Conservation (phyloP, 1,140 invertebrate species). For the Pteromalus puparum region DNA sequence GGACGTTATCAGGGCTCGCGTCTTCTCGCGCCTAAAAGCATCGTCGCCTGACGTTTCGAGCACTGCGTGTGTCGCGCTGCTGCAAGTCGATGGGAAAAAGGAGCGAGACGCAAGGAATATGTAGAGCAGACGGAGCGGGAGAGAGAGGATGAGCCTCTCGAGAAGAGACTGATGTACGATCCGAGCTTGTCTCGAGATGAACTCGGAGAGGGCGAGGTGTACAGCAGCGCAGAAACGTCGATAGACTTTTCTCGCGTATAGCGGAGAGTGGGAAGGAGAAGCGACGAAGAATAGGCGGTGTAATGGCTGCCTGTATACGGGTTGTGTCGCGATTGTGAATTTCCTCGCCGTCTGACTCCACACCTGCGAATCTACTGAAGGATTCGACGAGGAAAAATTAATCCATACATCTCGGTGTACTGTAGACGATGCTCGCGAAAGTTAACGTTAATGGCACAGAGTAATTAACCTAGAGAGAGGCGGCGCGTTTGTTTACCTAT, state of each 20-base stretch:
- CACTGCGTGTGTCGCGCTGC: background rate
- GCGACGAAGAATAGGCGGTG: slow-evolving; percentile 15
- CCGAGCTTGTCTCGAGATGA: slow-evolving; percentile 4
- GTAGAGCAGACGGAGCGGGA: background rate
- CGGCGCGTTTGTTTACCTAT: slow-evolving; percentile 49
- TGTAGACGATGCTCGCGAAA: slow-evolving; percentile 27
- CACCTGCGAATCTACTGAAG: too few species aligned
- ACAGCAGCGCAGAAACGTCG: slow-evolving; percentile 10
- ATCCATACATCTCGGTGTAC: too few species aligned
- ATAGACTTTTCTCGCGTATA: slow-evolving; percentile 34
- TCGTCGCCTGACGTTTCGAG: background rate
- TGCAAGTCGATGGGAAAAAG: background rate
- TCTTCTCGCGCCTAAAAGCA: slow-evolving; percentile 19
- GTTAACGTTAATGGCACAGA: slow-evolving; percentile 53
- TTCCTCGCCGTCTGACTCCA: too few species aligned
- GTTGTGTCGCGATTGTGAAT: background rate
- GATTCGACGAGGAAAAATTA: too few species aligned
- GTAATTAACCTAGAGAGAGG: slow-evolving; percentile 52
- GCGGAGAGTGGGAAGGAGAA: too few species aligned
- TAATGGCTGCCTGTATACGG: slow-evolving; percentile 6
- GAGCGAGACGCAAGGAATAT: background rate
- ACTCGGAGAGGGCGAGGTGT: background rate
- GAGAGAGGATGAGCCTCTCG: slow-evolving; percentile 19
- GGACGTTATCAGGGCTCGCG: background rate
- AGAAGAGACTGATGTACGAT: slow-evolving; percentile 38